Evolutionary conservation across 1,140 invertebrate species (phyloP).

Genomic region (Euwallacea fornicatus): DNA sequence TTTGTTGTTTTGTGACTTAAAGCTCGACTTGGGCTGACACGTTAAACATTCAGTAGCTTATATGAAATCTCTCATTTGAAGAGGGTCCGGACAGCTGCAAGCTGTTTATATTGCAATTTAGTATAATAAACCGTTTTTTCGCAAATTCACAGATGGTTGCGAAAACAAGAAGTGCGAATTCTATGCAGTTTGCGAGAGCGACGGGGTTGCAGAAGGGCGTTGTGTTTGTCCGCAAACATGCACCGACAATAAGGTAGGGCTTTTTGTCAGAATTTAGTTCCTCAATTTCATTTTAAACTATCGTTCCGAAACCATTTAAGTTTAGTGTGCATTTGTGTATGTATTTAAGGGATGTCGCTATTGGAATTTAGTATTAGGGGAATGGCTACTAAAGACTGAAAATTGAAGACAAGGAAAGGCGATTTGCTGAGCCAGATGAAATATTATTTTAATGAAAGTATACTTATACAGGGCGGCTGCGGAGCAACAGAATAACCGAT

Average conservation of each 20-base stretch:
- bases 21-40: not conserved
- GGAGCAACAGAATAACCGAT: too few relatives aligned
- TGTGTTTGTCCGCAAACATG: constrained; percentile 82
- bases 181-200: constrained; percentile 80
- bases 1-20: constrained; percentile 1
- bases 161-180: constrained; percentile 84
- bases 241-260: constrained; percentile 64
- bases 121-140: constrained; percentile 4
- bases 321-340: too few relatives aligned
- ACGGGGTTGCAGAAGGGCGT: constrained; percentile 69
- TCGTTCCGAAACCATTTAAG: too few relatives aligned
- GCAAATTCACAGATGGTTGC: constrained; percentile 75
- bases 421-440: too few relatives aligned
- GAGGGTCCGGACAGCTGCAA: not conserved
- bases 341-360: too few relatives aligned
- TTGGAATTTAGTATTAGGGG: too few relatives aligned
- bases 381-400: not conserved
- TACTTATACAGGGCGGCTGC: too few relatives aligned
- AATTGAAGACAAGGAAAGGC: too few relatives aligned
- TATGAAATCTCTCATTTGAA: constrained; percentile 2
- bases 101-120: not conserved
- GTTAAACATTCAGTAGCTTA: constrained; percentile 10
- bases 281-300: too few relatives aligned
- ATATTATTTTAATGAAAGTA: too few relatives aligned
- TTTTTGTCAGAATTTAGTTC: too few relatives aligned